These are phyloP conservation scores for Aelia acuminata DNA, from an alignment of 2,888 invertebrate genomes.

Conservation along the genomic window DNA sequence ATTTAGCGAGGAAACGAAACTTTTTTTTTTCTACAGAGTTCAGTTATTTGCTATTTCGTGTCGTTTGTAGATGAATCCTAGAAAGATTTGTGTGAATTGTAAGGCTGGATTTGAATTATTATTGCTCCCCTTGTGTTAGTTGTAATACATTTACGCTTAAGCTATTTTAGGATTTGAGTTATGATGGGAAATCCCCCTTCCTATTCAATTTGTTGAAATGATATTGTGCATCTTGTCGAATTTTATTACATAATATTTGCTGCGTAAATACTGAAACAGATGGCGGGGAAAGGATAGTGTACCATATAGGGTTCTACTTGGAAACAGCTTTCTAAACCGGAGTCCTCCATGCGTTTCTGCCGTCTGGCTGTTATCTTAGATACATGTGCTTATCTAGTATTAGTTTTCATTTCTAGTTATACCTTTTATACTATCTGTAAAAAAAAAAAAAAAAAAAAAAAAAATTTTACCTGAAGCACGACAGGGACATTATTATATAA, in stretches of 20 bases:
- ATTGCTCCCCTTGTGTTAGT: too few relatives aligned
- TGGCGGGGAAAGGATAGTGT: not conserved
- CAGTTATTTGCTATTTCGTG: too few relatives aligned
- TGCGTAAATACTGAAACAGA: slow-evolving; percentile 16
- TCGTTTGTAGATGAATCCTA: too few relatives aligned
- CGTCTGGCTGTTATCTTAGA: too few relatives aligned
- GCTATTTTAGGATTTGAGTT: too few relatives aligned
- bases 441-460: not conserved
- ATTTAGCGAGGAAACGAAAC: too few relatives aligned
- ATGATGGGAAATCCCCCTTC: not conserved
- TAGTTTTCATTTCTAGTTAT: not conserved
- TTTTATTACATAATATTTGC: not conserved
- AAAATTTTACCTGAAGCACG: not conserved
- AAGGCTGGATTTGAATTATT: too few relatives aligned
- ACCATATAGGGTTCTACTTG: not conserved
- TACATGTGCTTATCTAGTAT: not conserved
- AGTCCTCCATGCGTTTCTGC: not conserved
- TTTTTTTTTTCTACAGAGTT: too few relatives aligned
- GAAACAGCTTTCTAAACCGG: not conserved
- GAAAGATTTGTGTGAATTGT: too few relatives aligned
- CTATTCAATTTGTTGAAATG: not conserved
- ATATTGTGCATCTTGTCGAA: not conserved
- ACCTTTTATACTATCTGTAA: not conserved
- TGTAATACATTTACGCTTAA: too few relatives aligned
- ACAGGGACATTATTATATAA: not conserved